Base-by-base conservation (phyloP, 1,140 invertebrate genomes). In the Lasioglossum baleicum region DNA sequence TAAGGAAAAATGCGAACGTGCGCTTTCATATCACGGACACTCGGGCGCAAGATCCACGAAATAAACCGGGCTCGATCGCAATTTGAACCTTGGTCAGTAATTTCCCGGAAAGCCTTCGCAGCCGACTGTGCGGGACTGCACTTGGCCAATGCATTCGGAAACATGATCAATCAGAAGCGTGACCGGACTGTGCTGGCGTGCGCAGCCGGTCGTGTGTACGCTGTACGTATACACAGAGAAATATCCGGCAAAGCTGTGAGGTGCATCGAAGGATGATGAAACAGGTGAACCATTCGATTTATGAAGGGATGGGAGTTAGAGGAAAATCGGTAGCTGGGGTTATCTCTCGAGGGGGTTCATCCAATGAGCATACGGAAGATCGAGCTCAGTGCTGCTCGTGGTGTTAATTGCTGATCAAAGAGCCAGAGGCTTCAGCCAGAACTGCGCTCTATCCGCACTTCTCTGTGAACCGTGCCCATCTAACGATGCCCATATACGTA, bases 361-460 rank as follows among this genome's bases (percentile, higher is more conserved):
- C 53, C 71, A 61, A 68, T 80, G 64, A 83, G 78, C 76, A 83
- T 78, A 77, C 81, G 84, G 76, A 83, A 75, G 75, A 75, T 82
- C 73, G 56, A 76, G 68, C 72, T 82, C 64, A 61, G 67, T 75
- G 74, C 79, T 70, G 74, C 79, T 76, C 66, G 66, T 76, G 83
- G 82, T 83, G 87, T 89, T 90, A 89, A 89, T 89, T 89, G 85
- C 87, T 81, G 85, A 89, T 89, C 87, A 88, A 86, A 88, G 87
- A 84, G 70, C 80, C 64, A 35, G 3, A 5, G 65, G 70, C 83
- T 76, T 80, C 40, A 58, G 65, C 75, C 69, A 66, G 58, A 82
- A 61, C 70, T 66, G 68, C 42, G 56, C 61, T 31, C 72, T 48
- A 73, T 80, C 65, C 61, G 60, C 61, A 58, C 35, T 81, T 64